phyloP scores from a whole-genome alignment of 64 coral and sea anemone genomes.

The Catalaphyllia jardinei region DNA sequence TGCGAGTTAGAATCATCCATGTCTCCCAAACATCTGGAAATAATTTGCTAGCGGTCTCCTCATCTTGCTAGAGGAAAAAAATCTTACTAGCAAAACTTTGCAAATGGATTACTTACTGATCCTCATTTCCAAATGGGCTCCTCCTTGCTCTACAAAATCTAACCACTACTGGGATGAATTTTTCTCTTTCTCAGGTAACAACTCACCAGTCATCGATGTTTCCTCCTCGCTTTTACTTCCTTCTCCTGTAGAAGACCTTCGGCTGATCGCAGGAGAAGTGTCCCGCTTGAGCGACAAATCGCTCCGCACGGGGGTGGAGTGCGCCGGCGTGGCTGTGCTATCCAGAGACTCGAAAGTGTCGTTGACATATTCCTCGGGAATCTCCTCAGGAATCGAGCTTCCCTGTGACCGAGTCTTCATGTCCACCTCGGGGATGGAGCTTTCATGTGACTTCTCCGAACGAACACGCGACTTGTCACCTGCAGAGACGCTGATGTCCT shows the following conservation, averaged over 20 bases:
- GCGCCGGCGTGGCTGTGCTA: slow-evolving; percentile 57
- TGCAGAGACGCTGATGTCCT: slow-evolving; percentile 23
- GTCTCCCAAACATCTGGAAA: no score
- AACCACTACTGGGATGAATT: no score
- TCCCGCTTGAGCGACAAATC: slow-evolving; percentile 30
- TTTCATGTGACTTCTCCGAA: slow-evolving; percentile 66
- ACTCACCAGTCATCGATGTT: slow-evolving; percentile 82
- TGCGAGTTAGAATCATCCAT: no score
- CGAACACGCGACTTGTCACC: slow-evolving; percentile 44
- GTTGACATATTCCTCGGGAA: slow-evolving; percentile 74
- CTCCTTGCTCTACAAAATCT: no score
- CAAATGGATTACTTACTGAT: no score
- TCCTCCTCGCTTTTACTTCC: slow-evolving; percentile 88
- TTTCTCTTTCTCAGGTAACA: neutral
- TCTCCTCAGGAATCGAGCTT: slow-evolving; percentile 31
- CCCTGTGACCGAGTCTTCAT: slow-evolving; percentile 28
- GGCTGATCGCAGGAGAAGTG: slow-evolving; percentile 40
- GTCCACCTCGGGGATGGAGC: slow-evolving; percentile 80
- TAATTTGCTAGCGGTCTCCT: no score
- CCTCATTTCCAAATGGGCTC: no score
- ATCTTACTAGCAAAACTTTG: no score
- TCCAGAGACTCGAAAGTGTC: slow-evolving; percentile 92
- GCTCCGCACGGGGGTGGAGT: slow-evolving; percentile 79
- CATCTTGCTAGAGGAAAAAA: no score
- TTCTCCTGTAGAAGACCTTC: slow-evolving; percentile 67